Conservation (phyloP, 2,113 vertebrate species). For the Formicarius rufipectus region DNA sequence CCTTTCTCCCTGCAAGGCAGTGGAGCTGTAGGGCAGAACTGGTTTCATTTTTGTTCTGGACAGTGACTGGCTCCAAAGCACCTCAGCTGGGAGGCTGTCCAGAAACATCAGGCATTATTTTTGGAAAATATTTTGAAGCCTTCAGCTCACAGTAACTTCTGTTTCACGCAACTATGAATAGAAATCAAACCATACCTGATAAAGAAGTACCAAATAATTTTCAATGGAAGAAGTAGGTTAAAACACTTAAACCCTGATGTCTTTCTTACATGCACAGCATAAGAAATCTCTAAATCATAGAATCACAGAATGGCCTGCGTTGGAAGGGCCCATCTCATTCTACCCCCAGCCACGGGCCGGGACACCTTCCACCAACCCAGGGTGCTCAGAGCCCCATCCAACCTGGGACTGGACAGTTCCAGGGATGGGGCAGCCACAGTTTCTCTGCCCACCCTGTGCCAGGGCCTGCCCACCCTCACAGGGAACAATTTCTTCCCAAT, state of each 20-base stretch:
- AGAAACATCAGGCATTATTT: background rate
- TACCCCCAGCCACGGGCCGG: background rate
- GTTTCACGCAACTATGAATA: background rate
- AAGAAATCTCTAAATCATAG: background rate
- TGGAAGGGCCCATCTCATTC: background rate
- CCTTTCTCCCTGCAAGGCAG: background rate
- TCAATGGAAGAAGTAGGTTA: background rate
- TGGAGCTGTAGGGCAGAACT: background rate
- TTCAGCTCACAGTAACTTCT: background rate
- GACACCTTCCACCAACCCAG: background rate
- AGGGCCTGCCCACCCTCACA: background rate
- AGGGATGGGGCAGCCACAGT: background rate
- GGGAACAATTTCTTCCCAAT: background rate
- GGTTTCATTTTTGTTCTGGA: background rate
- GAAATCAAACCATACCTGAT: background rate
- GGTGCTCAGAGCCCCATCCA: background rate
- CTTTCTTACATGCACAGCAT: background rate
- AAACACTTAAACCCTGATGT: background rate
- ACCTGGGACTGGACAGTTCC: background rate
- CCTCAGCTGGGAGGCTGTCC: background rate
- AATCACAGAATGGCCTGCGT: background rate
- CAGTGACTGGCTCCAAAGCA: background rate
- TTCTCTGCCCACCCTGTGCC: background rate
- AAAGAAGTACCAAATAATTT: background rate
- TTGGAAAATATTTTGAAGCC: background rate